Evolutionary conservation across 2,888 invertebrate species (phyloP), one percentile per base, ranked within the genome.

Genomic region (Lepidocyrtoides sp.): DNA sequence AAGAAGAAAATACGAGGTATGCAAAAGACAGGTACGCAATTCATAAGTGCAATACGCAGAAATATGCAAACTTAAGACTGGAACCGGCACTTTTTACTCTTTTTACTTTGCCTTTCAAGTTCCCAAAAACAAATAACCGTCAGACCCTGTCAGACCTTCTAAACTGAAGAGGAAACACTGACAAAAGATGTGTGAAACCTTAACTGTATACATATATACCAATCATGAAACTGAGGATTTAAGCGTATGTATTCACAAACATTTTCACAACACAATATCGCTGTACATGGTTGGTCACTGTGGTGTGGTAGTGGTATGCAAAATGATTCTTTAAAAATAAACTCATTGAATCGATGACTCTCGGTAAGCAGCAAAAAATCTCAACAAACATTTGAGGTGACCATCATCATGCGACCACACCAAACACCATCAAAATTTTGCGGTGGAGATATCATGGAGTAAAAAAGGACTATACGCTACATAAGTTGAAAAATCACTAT

Each of bases 361-460:
- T 69, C 41, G 69, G 32, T 69, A 32, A 32, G 69, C 20, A 69
- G 41, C 69, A 14, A 66, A 66, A 41, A n/a, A n/a, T n/a, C 36
- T 69, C 36, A 41, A 12, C 5, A 66, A 69, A 69, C 69, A 69
- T 69, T 69, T 69, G 69, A 69, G 69, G 41, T 69, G 69, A 69
- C 69, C 69, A 69, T 17, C 69, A 69, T 41, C 69, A 69, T 69
- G 66, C 29, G 32, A 66, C 32, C 66, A 5, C 4, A 66, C 29
- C 32, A 32, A 32, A 14, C 48, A 36, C 36, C 60, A 20, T 12
- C 12, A 66, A 12, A 66, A 12, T n/a, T 32, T 12, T 29, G 63
- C 20, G 63, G 66, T 32, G 66, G 66, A n/a, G 32, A 29, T 29
- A 23, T 17, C 32, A 36, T 20, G 8, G 20, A 17, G n/a, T 66